These are phyloP conservation scores for Scartelaos histophorus DNA, from an alignment of 2,113 vertebrate species.

Conservation along the genomic window DNA sequence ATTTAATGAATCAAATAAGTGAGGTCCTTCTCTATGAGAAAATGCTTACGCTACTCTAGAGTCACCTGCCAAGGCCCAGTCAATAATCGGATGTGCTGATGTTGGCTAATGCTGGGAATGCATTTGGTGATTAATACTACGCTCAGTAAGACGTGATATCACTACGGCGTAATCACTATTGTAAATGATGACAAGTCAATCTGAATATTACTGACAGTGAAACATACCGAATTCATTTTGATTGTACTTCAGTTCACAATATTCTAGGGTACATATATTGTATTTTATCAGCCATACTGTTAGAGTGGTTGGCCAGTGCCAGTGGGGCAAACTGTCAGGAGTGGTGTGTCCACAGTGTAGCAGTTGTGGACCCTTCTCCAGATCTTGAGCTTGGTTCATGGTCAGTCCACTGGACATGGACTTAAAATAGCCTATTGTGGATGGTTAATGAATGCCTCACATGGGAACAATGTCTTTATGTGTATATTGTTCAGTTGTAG, in stretches of 20 bases:
- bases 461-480: no score
- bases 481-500: neutral
- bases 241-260: neutral
- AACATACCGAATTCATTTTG: neutral
- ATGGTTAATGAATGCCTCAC: no score
- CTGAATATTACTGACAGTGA: neutral
- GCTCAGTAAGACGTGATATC: constrained; percentile 39
- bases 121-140: constrained; percentile 33
- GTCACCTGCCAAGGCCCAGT: constrained; percentile 19
- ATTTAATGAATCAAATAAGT: constrained; percentile 7
- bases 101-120: constrained; percentile 44
- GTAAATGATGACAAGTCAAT: neutral
- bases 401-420: no score
- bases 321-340: no score
- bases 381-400: no score
- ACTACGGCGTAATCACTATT: constrained; percentile 26
- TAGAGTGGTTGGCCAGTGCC: no score
- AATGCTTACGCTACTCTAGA: constrained; percentile 7
- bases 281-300: no score
- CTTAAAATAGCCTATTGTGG: no score
- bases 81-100: constrained; percentile 40
- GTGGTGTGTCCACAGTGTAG: no score
- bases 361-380: no score
- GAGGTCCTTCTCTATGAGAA: constrained; percentile 4
- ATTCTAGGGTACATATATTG: neutral